Conservation (phyloP, 2,113 vertebrate species). For the Australoheros scitulus region DNA sequence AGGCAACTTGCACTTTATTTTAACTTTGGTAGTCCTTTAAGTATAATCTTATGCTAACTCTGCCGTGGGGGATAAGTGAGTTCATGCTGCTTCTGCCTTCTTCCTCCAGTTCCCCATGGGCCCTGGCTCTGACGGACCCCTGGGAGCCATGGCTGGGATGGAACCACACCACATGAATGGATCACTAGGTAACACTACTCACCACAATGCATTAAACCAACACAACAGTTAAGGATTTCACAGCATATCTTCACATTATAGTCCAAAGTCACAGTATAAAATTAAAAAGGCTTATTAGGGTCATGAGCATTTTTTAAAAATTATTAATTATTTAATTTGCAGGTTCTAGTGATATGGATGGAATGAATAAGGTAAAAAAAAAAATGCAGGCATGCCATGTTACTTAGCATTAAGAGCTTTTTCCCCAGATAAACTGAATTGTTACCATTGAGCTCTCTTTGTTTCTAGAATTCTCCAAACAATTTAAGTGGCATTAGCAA, state of each 20-base stretch:
- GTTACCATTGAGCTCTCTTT: background rate
- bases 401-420: background rate
- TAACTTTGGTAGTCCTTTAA: background rate
- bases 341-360: conserved; percentile 99
- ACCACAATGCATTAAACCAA: background rate
- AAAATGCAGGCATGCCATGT: background rate
- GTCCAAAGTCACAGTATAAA: background rate
- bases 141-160: conserved; percentile 99
- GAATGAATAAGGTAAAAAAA: conserved; percentile 92
- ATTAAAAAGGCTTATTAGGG: background rate
- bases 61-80: conserved; percentile 6
- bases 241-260: background rate
- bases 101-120: conserved; percentile 92
- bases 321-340: conserved; percentile 17
- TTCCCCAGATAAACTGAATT: background rate
- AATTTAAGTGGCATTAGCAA: conserved; percentile 99
- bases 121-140: conserved; percentile 95
- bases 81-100: background rate
- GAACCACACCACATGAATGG: conserved; percentile 99
- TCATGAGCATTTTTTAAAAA: background rate
- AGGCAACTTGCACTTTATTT: background rate
- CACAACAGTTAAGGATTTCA: background rate
- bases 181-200: conserved; percentile 74
- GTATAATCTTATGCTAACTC: background rate
- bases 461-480: conserved; percentile 96